Percentiles rank a stretch among this genome's conserved stretches.
phyloP scores from a whole-genome alignment of 2,797 vertebrate species.

The Typhlichthys eigenmanni region DNA sequence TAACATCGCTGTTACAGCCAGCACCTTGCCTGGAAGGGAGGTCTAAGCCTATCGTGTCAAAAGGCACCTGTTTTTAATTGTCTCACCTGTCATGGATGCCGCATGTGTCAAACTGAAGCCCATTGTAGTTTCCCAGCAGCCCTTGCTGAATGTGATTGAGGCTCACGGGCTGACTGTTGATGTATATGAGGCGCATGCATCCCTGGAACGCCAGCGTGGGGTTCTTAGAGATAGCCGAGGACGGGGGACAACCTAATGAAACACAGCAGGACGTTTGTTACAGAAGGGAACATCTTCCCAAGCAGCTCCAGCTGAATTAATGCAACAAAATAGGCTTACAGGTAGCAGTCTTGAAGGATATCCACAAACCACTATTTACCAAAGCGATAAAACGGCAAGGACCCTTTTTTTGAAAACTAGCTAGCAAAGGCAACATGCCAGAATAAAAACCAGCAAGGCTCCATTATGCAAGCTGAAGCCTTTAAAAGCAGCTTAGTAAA shows the following conservation, averaged over 20 bases:
- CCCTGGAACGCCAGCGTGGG: conserved; percentile 89
- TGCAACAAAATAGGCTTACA: conserved; percentile 22
- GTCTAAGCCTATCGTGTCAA: conserved; percentile 5
- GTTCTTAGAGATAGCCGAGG: conserved; percentile 76
- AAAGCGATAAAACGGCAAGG: background rate
- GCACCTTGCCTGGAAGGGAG: background rate
- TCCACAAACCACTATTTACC: background rate
- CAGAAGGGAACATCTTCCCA: conserved; percentile 11
- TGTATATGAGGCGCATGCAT: conserved; percentile 91
- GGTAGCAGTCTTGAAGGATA: conserved; percentile 6
- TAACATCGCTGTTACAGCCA: background rate
- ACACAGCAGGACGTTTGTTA: conserved; percentile 18
- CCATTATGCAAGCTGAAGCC: conserved; percentile 24
- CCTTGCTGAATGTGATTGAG: conserved; percentile 91
- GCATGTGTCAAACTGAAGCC: conserved; percentile 94
- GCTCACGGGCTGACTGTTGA: conserved; percentile 91
- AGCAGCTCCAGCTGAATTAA: conserved; percentile 8
- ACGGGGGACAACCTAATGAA: conserved; percentile 85
- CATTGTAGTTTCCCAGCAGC: conserved; percentile 88
- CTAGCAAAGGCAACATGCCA: background rate
- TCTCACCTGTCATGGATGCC: conserved; percentile 94
- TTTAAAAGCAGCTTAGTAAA: conserved; percentile 35
- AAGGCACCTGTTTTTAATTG: background rate
- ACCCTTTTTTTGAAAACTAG: background rate
- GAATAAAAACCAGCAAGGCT: conserved; percentile 15